phyloP scores from a whole-genome alignment of 1,140 invertebrate genomes.

The Macrobrachium nipponense region DNA sequence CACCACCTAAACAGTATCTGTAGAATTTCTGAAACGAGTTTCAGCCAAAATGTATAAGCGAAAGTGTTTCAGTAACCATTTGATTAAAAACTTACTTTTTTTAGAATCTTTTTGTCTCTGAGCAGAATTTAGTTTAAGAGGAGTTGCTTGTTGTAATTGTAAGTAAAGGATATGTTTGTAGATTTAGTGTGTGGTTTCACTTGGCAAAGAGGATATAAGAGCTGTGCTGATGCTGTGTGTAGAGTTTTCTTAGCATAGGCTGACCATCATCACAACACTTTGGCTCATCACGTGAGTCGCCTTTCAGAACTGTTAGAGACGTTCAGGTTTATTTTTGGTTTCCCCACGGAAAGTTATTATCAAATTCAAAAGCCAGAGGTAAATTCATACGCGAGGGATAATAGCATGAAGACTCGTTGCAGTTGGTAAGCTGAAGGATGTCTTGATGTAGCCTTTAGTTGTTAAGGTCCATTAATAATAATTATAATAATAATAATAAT shows the following conservation, averaged over 20 bases:
- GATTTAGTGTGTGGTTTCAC: conserved; percentile 45
- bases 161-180: conserved; percentile 46
- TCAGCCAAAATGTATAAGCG: no score
- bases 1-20: no score
- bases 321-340: no score
- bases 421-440: conserved; percentile 27
- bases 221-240: conserved; percentile 45
- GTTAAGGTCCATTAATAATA: conserved; percentile 54
- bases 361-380: no score
- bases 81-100: not conserved
- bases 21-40: no score
- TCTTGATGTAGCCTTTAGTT: conserved; percentile 45
- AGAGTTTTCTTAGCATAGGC: conserved; percentile 50
- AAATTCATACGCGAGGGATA: no score
- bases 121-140: conserved; percentile 43
- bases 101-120: conserved; percentile 38
- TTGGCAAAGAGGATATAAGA: conserved; percentile 14
- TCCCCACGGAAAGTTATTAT: no score
- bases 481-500: not conserved
- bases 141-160: conserved; percentile 40
- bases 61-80: no score
- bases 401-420: conserved; percentile 4
- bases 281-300: no score
- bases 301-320: no score
- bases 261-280: conserved; percentile 9